These are phyloP conservation scores for Collichthys lucidus DNA, from an alignment of 2,113 vertebrate genomes.

Conservation along the genomic window DNA sequence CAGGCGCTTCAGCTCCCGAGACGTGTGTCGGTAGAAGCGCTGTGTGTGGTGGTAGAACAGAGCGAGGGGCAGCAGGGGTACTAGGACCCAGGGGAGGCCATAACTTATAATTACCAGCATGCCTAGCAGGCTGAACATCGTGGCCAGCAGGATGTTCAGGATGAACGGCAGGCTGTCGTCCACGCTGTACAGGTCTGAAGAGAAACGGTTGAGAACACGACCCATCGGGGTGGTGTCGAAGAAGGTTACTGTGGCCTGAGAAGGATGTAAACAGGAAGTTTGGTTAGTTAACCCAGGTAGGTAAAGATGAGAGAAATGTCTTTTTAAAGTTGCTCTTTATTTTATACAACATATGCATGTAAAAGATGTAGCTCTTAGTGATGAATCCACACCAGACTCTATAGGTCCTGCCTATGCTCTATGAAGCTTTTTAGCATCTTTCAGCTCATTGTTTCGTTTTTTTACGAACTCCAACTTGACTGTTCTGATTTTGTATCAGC, in stretches of 20 bases:
- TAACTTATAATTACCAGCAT: constrained; percentile 90
- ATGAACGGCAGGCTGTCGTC: constrained; percentile 94
- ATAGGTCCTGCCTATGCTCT: neutral
- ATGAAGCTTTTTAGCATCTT: neutral
- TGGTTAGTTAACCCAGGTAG: neutral
- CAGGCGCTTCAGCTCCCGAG: constrained; percentile 94
- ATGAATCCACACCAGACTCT: neutral
- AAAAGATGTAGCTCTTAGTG: neutral
- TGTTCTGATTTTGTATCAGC: neutral
- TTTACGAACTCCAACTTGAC: neutral
- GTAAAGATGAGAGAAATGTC: neutral
- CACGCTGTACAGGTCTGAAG: constrained; percentile 92
- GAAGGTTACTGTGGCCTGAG: constrained; percentile 91
- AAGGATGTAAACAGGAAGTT: neutral
- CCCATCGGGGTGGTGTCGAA: constrained; percentile 93
- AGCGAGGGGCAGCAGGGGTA: constrained; percentile 87
- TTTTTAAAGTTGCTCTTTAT: neutral
- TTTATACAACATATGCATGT: neutral
- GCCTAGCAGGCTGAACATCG: constrained; percentile 87
- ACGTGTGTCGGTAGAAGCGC: constrained; percentile 89
- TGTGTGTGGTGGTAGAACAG: constrained; percentile 89
- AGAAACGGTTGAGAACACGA: constrained; percentile 94
- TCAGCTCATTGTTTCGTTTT: neutral
- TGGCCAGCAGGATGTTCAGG: constrained; percentile 94
- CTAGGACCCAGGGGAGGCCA: constrained; percentile 91